These are phyloP conservation scores for Limosa lapponica DNA, from an alignment of 2,797 vertebrate species.

Conservation along the genomic window DNA sequence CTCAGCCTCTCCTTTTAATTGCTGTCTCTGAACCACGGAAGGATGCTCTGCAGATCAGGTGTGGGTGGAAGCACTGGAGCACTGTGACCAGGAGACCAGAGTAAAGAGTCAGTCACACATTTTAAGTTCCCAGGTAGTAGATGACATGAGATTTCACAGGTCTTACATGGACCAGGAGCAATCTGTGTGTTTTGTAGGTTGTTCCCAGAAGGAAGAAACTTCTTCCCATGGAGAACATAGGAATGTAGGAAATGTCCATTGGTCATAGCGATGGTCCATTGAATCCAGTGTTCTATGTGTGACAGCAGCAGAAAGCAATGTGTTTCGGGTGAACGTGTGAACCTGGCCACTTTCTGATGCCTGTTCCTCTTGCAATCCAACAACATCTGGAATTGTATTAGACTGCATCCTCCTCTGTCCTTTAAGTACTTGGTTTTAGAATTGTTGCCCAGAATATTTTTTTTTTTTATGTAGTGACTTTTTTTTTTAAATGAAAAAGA, in stretches of 20 bases:
- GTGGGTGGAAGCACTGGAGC: neutral
- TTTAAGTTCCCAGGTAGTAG: neutral
- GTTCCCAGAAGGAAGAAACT: neutral
- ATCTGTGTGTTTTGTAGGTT: neutral
- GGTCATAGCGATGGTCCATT: fast-evolving
- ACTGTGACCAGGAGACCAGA: neutral
- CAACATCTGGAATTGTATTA: neutral
- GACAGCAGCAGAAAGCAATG: neutral
- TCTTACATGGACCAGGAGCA: neutral
- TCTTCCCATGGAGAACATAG: neutral
- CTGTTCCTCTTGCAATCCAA: neutral
- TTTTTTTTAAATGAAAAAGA: neutral
- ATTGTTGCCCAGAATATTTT: neutral
- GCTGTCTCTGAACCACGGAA: neutral
- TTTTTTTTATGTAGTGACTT: neutral
- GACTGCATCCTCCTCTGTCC: neutral
- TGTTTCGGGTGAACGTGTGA: neutral
- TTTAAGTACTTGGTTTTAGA: neutral
- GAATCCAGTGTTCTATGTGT: neutral
- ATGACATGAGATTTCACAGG: neutral
- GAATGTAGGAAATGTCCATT: neutral
- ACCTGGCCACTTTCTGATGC: neutral
- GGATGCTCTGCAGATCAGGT: neutral
- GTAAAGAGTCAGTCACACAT: neutral
- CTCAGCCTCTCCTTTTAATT: neutral